These are phyloP conservation scores for Cryptophagus acutangulus DNA, from an alignment of 2,888 invertebrate genomes.

Conservation along the genomic window DNA sequence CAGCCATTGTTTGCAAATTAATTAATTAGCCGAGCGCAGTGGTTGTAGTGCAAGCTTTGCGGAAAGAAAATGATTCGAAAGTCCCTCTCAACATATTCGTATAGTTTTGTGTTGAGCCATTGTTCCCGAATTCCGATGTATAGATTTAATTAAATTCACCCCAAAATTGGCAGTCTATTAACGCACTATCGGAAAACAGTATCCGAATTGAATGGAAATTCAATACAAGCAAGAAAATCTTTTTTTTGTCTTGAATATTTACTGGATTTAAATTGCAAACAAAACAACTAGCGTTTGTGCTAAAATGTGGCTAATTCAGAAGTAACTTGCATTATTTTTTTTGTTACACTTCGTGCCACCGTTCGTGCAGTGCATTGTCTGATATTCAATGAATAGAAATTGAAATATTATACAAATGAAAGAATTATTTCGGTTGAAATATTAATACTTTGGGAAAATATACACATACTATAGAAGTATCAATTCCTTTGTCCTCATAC, in stretches of 20 bases:
- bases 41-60: too few species aligned
- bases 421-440: neutral
- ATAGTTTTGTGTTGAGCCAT: slow-evolving; percentile 1
- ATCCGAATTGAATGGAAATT: slow-evolving; percentile 20
- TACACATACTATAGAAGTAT: too few species aligned
- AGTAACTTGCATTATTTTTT: slow-evolving; percentile 36
- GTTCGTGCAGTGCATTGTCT: too few species aligned
- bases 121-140: too few species aligned
- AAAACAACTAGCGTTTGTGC: slow-evolving; percentile 32
- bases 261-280: slow-evolving; percentile 37
- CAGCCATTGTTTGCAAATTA: too few species aligned
- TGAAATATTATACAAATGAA: slow-evolving; percentile 28
- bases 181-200: slow-evolving; percentile 17
- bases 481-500: neutral
- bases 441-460: too few species aligned
- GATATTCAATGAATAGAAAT: slow-evolving; percentile 44
- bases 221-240: slow-evolving; percentile 13
- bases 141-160: slow-evolving; percentile 28
- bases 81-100: too few species aligned
- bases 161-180: slow-evolving; percentile 27
- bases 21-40: too few species aligned
- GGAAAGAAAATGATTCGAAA: too few species aligned
- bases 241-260: slow-evolving; percentile 9
- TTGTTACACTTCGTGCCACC: slow-evolving; percentile 10
- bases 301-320: slow-evolving; percentile 41